Evolutionary conservation across 2,888 invertebrate genomes (phyloP).

Genomic region (Standfussiana lucernea): DNA sequence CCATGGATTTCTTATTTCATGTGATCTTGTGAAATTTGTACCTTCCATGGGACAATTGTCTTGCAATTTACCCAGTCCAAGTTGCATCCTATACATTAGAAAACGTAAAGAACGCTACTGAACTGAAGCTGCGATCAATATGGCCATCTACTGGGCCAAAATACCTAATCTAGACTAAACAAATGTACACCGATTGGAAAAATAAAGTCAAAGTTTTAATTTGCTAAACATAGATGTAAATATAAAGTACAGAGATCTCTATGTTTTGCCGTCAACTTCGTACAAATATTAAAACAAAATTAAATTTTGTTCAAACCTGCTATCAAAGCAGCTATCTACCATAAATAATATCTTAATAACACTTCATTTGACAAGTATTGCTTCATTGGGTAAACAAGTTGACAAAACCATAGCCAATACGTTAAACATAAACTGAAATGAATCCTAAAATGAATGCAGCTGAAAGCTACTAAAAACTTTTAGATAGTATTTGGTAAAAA

Average conservation of each 20-base stretch:
- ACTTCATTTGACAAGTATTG: too few species aligned
- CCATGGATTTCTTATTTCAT: slow-evolving; percentile 9
- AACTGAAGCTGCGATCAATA: neutral
- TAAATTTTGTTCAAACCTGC: too few species aligned
- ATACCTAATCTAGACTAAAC: neutral
- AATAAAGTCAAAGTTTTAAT: too few species aligned
- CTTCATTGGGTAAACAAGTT: neutral
- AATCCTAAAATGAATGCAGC: neutral
- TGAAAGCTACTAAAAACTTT: too few species aligned
- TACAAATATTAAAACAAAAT: neutral
- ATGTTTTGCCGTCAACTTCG: neutral
- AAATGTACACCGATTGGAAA: too few species aligned
- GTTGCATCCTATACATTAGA: neutral
- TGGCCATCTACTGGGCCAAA: neutral
- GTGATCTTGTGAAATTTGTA: neutral
- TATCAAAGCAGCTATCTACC: too few species aligned
- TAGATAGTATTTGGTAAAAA: too few species aligned
- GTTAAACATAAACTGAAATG: too few species aligned
- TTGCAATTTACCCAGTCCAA: neutral
- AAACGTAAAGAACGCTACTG: neutral
- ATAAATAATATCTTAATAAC: too few species aligned
- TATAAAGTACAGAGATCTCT: neutral
- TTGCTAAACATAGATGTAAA: neutral
- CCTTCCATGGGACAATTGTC: neutral
- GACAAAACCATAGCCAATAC: neutral